Evolutionary conservation across 2,888 invertebrate species (phyloP).

Genomic region (Trichogramma dendrolimi): DNA sequence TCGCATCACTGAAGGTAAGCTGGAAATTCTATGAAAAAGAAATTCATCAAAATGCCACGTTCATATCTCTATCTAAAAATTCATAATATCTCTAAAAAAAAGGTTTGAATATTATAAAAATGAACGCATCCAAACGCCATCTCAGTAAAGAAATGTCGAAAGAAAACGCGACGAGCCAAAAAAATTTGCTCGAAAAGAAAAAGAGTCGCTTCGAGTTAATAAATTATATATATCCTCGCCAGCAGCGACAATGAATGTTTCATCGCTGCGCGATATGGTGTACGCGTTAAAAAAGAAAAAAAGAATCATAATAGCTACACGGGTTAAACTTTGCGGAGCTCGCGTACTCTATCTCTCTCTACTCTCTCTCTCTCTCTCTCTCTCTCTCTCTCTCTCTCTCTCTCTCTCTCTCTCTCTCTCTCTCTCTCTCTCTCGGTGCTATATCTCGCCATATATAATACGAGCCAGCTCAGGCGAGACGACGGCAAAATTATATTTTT

Average conservation of each 20-base stretch:
- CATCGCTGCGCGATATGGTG: background rate
- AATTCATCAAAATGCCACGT: too few relatives aligned
- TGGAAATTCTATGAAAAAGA: too few relatives aligned
- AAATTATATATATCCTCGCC: background rate
- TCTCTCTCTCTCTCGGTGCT: too few relatives aligned
- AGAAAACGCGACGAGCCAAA: background rate
- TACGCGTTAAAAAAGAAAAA: background rate
- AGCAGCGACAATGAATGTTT: background rate
- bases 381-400: constrained; percentile 8
- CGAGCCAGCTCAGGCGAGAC: background rate
- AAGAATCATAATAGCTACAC: background rate
- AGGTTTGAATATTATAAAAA: too few relatives aligned
- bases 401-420: background rate
- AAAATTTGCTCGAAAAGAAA: background rate
- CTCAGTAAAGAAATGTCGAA: too few relatives aligned
- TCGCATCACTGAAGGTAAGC: too few relatives aligned
- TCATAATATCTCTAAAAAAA: too few relatives aligned
- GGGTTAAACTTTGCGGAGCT: too few relatives aligned
- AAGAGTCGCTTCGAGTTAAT: background rate
- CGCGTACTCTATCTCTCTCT: background rate
- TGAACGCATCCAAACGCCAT: too few relatives aligned
- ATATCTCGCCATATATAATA: too few relatives aligned
- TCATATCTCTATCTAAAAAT: too few relatives aligned
- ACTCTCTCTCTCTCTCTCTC: background rate
- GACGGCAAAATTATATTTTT: constrained; percentile 32